Evolutionary conservation across 2,797 vertebrate species (phyloP).

Genomic region (Crenichthys baileyi): DNA sequence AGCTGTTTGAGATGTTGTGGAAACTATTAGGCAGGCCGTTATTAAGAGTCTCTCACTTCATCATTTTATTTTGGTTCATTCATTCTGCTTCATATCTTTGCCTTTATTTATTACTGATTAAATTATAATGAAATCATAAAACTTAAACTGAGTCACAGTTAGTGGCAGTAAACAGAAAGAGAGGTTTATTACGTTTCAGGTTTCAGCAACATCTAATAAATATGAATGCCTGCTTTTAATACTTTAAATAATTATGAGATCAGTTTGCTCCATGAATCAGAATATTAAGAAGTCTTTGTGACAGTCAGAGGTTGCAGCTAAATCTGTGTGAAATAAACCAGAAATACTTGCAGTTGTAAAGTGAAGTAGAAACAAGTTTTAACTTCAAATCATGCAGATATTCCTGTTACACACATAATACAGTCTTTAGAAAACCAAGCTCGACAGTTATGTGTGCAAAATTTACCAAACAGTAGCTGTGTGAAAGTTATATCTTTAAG

Average conservation of each 20-base stretch:
- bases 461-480: background rate
- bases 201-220: background rate
- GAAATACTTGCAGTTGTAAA: background rate
- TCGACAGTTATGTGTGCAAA: background rate
- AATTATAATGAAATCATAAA: slow-evolving; percentile 37
- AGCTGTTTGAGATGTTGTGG: slow-evolving; percentile 70
- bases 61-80: slow-evolving; percentile 65
- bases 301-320: background rate
- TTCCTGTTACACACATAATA: background rate
- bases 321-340: background rate
- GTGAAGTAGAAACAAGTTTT: background rate
- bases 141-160: slow-evolving; percentile 29
- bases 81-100: slow-evolving; percentile 67
- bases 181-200: background rate
- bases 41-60: slow-evolving; percentile 54
- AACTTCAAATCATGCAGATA: background rate
- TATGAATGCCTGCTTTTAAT: background rate
- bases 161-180: slow-evolving; percentile 36
- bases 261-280: background rate
- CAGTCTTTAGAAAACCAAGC: background rate
- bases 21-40: slow-evolving; percentile 71
- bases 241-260: background rate
- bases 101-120: slow-evolving; percentile 64
- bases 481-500: background rate
- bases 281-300: background rate